These are phyloP conservation scores for Seladonia tumulorum DNA, from an alignment of 2,888 invertebrate species.

Conservation along the genomic window DNA sequence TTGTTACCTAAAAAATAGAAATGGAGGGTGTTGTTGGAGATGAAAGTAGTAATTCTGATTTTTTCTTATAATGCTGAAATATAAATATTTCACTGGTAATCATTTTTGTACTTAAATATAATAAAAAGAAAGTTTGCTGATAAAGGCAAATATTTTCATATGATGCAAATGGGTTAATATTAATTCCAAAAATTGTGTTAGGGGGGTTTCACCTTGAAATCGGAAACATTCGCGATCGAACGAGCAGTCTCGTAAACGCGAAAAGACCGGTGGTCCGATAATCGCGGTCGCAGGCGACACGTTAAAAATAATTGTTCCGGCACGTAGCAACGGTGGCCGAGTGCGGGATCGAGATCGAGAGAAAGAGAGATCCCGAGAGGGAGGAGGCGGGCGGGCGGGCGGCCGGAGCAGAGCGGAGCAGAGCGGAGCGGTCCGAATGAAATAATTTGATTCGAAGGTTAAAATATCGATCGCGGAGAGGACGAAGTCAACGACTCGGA, in stretches of 20 bases:
- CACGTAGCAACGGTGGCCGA: conserved; percentile 14
- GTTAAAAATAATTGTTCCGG: conserved; percentile 29
- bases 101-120: too few species aligned
- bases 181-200: not conserved
- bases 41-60: too few species aligned
- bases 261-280: not conserved
- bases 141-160: too few species aligned
- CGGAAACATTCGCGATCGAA: not conserved
- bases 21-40: too few species aligned
- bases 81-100: too few species aligned
- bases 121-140: too few species aligned
- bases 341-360: not conserved
- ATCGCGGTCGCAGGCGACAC: not conserved
- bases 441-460: conserved; percentile 31
- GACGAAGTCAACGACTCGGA: conserved; percentile 3
- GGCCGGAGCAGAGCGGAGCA: not conserved
- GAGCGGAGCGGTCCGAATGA: conserved; percentile 13
- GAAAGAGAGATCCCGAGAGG: not conserved
- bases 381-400: not conserved
- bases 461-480: conserved; percentile 24
- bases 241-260: not conserved
- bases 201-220: not conserved
- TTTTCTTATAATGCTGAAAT: too few species aligned
- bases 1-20: too few species aligned
- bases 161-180: too few species aligned